A percentile compares a stretch with the other conserved stretches of the same genome.
Conservation (phyloP, 2,888 invertebrate genomes). For the Cheilosia impressa region DNA sequence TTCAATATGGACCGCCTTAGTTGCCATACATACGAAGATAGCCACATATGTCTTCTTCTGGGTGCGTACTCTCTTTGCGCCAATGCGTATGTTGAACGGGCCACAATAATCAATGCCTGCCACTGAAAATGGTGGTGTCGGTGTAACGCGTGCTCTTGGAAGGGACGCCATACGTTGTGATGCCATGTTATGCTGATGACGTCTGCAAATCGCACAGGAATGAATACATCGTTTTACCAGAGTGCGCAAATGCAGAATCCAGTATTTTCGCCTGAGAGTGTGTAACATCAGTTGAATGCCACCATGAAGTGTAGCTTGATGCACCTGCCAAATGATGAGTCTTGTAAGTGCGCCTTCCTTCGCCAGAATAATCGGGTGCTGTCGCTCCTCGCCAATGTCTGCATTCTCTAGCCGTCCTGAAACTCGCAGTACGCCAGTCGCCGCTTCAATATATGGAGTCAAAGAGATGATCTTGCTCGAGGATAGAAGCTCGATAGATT, state of each 20-base stretch:
- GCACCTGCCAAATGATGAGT: no score
- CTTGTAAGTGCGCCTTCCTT: conserved; percentile 17
- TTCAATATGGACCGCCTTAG: conserved; percentile 49
- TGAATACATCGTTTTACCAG: no score
- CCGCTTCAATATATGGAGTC: neutral
- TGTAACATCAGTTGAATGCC: no score
- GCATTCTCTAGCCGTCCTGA: conserved; percentile 4
- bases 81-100: conserved; percentile 26
- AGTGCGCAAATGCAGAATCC: no score
- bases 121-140: no score
- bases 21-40: conserved; percentile 35
- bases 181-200: no score
- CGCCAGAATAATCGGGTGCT: neutral
- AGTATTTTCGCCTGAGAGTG: no score
- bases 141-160: no score
- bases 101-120: no score
- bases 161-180: no score
- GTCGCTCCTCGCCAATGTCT: neutral
- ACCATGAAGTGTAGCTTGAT: no score
- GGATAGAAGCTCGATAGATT: neutral
- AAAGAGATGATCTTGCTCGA: neutral
- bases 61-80: conserved; percentile 7
- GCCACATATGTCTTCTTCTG: conserved; percentile 33
- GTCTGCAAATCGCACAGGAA: no score
- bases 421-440: neutral